Base-by-base conservation (phyloP, 1,140 invertebrate species). In the Mercenaria mercenaria region DNA sequence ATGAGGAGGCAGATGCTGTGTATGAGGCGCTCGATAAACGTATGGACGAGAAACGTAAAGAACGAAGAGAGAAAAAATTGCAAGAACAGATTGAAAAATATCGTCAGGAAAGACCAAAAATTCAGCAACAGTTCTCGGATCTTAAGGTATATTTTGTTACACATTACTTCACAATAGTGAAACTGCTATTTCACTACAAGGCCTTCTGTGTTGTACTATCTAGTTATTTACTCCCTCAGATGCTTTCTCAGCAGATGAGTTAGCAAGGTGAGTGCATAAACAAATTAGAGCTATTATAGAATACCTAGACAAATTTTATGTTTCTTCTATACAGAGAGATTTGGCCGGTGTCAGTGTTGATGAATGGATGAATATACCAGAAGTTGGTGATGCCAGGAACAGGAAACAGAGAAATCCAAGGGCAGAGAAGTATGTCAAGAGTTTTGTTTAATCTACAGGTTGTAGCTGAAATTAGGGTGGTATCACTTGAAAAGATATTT, bases 51-150 rank as follows among this genome's bases (percentile, higher is more conserved):
- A 99, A 99, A 95, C 97, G 99, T 13, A 99, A 99, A 96, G 99
- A 99, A 95, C 92, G 96, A 81, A 87, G 97, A 89, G 97, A 97
- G 93, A 94, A 95, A 72, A 96, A 96, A 88, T 94, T 97, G 29
- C 96, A 96, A 89, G 94, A 96, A 91, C 99, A 99, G 96, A 97
- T 99, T 92, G 99, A 99, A 96, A 98, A 98, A 95, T 99, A 99
- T 97, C 98, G 99, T 94, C 99, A 99, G 96, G 99, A 99, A 96
- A 97, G 99, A 89, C 99, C 99, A 37, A 99, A 99, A 97, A 99
- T 99, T 95, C 99, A 99, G 95, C 99, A 99, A 94, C 99, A 99
- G 95, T 99, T 99, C 95, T 99, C 98, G 69, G 99, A 99, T 96
- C 96, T 99, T 6, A 99, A 99, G 96, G 96, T 96, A 90, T 52